phyloP scores from a whole-genome alignment of 2,888 invertebrate species.

The Acleris emargana region DNA sequence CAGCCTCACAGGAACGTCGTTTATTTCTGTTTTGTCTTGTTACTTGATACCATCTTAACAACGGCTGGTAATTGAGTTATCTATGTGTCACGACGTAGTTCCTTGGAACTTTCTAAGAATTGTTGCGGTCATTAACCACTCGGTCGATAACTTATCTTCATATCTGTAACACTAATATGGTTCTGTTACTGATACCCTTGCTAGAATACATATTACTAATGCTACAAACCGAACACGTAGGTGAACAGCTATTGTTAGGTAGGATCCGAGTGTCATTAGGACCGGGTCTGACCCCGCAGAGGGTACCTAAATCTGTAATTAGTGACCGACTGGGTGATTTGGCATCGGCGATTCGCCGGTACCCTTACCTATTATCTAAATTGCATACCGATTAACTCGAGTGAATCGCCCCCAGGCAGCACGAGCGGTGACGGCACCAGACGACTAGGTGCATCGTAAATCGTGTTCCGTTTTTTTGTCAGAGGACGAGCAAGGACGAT shows the following conservation, averaged over 20 bases:
- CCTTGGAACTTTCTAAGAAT: slow-evolving; percentile 39
- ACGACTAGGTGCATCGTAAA: slow-evolving; percentile 51
- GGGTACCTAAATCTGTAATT: slow-evolving; percentile 50
- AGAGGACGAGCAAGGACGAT: slow-evolving; percentile 52
- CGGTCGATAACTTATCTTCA: slow-evolving; percentile 22
- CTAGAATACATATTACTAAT: slow-evolving; percentile 22
- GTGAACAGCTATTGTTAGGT: slow-evolving; percentile 19
- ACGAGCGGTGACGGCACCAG: slow-evolving; percentile 56
- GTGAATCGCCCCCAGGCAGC: slow-evolving; percentile 51
- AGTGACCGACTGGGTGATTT: slow-evolving; percentile 49
- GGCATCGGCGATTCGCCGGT: slow-evolving; percentile 46
- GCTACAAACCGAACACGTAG: slow-evolving; percentile 15
- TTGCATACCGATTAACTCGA: slow-evolving; percentile 60
- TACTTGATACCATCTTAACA: slow-evolving; percentile 27
- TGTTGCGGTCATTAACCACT: slow-evolving; percentile 31
- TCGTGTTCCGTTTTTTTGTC: slow-evolving; percentile 54
- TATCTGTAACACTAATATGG: slow-evolving; percentile 13
- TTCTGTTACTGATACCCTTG: slow-evolving; percentile 4
- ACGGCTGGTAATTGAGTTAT: slow-evolving; percentile 48
- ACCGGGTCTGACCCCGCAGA: slow-evolving; percentile 19
- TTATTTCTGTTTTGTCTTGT: slow-evolving; percentile 22
- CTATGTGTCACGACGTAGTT: slow-evolving; percentile 52
- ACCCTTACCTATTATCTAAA: slow-evolving; percentile 65
- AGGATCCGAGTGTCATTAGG: slow-evolving; percentile 26
- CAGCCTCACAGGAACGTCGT: slow-evolving; percentile 9